Evolutionary conservation across 2,888 invertebrate genomes (phyloP), one percentile per base, ranked within the genome.

Genomic region (Ganaspis brasiliensis): DNA sequence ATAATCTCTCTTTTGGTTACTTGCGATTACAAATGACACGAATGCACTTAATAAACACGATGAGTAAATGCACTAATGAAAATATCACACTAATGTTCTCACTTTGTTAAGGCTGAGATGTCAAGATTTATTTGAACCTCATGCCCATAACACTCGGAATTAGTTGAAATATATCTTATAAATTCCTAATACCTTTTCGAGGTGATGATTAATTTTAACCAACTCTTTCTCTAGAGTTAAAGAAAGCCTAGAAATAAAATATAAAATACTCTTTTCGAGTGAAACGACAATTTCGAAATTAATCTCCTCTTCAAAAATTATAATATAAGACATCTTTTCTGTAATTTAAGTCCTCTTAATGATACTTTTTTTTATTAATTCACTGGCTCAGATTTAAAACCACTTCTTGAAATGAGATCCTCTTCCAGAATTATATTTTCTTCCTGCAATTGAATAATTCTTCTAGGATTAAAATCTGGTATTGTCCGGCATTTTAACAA

Each of bases 401-500:
- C 16, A 9, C 16, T 52, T 52, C 52, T n/a, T 14, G 45, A 45
- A 45, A 52, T 19, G 19, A 52, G 8, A 16, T 52, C 19, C 16
- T 19, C 1, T 52, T 31, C 6, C 31, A 31, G 31, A 31, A 31
- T 31, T 31, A 31, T 4, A 31, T 4, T 31, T 31, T 6, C 31
- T 31, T 31, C 6, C 31, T 6, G 6, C 3, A 31, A 31, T 4
- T 31, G 31, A 31, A 4, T 31, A 4, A 6, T 31, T 31, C 6
- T 31, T 31, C 31, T 45, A 14, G 45, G 74, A 72, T 85, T 92
- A 94, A 91, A 97, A 97, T 87, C 97, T 93, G 84, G 96, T 96
- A 87, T 97, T 96, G 85, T 97, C 96, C 0, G 97, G 96, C 94
- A 96, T 95, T 88, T 96, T 95, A 14, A 96, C 94, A 90, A 97